phyloP scores from a whole-genome alignment of 2,888 invertebrate species.

The Herminia tarsipennalis region DNA sequence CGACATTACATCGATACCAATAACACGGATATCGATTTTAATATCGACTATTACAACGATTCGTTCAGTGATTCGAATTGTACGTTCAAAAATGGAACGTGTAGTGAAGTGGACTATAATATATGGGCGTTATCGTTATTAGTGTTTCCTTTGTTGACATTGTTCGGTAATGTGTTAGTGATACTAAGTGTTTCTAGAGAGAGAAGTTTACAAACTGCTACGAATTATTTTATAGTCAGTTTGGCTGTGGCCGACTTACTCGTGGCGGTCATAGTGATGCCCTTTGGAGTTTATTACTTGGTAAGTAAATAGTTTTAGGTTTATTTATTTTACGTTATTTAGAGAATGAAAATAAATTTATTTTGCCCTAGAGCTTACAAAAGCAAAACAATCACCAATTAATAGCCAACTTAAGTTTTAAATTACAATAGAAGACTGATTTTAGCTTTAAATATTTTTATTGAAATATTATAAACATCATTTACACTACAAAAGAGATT shows the following conservation, averaged over 20 bases:
- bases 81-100: slow-evolving; percentile 67
- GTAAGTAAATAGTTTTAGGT: slow-evolving; percentile 87
- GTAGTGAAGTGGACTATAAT: slow-evolving; percentile 86
- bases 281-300: slow-evolving; percentile 99
- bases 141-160: slow-evolving; percentile 95
- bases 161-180: slow-evolving; percentile 98
- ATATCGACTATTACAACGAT: slow-evolving; percentile 62
- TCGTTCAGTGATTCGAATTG: slow-evolving; percentile 65
- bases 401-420: too few relatives aligned
- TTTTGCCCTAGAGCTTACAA: too few relatives aligned
- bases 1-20: slow-evolving; percentile 34
- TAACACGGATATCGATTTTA: slow-evolving; percentile 45
- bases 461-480: too few relatives aligned
- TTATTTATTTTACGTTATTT: neutral
- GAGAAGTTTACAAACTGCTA: slow-evolving; percentile 96
- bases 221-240: slow-evolving; percentile 99
- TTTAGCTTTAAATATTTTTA: too few relatives aligned
- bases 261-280: slow-evolving; percentile 99
- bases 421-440: too few relatives aligned
- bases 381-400: too few relatives aligned
- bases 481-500: too few relatives aligned
- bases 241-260: slow-evolving; percentile 98
- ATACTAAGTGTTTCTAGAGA: slow-evolving; percentile 97
- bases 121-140: slow-evolving; percentile 95
- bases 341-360: neutral